Evolutionary conservation across 2,797 vertebrate genomes (phyloP), one percentile per base, ranked within the genome.

Genomic region (Manis pentadactyla): DNA sequence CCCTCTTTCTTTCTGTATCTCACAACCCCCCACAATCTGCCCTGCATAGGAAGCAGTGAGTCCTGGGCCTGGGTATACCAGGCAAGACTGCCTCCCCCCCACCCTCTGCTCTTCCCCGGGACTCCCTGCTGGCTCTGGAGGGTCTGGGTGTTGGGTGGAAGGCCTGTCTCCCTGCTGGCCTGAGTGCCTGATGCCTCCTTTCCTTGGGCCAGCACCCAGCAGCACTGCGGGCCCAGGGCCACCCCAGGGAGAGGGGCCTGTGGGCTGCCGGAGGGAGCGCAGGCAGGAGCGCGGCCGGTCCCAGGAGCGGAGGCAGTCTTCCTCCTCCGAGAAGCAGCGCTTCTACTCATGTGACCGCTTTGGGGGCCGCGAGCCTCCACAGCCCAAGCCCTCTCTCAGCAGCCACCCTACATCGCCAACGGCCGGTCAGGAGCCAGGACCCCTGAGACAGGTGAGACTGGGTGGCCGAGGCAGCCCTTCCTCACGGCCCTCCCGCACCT

Each of bases 271-370:
- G 61, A 69, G 95, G 8, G 99, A 98, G 95, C 99, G 98, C 96
- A 98, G 98, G 82, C 99, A 99, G 2, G 99, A 99, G 68, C 99
- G 99, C 0, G 99, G 99, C 18, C 99, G 99, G 88, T 99, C 99
- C 94, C 99, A 99, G 37, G 99, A 99, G 97, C 99, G 99, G 98
- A 99, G 99, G 97, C 99, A 99, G 97, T 99, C 99, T 11, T 99
- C 99, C 0, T 99, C 99, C 0, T 98, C 98, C 0, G 99, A 99
- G 95, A 99, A 99, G 98, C 99, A 99, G 95, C 99, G 99, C 29
- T 99, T 99, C 98, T 99, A 99, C 97, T 99, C 99, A 73, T 99
- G 99, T 0, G 99, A 99, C 97, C 99, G 99, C 97, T 99, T 99
- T 0, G 99, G 99, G 98, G 99, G 99, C 98, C 98, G 99, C n/a